Base-by-base conservation (phyloP, 2,888 invertebrate species). In the Zonitis immaculata region DNA sequence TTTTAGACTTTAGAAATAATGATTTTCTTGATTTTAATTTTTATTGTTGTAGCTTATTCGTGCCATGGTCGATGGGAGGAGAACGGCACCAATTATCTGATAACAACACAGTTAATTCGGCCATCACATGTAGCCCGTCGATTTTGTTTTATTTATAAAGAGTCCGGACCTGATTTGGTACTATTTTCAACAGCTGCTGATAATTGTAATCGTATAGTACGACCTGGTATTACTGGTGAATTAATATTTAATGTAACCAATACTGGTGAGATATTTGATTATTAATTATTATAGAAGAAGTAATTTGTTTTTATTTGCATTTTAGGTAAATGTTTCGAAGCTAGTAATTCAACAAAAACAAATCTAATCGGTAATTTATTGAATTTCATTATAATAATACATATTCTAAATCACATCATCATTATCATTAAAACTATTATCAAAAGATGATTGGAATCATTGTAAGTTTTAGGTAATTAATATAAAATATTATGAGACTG, bases 21-120 rank as follows among this genome's bases (percentile, higher is more conserved):
- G n/a, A n/a, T n/a, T n/a, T n/a, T n/a, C n/a, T n/a, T n/a, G n/a
- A n/a, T n/a, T n/a, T n/a, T n/a, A n/a, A 27, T 27, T 27, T 16
- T 1, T 32, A 12, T 16, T 14, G 44, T 48, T 75, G 75, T 14
- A 91, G 92, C 89, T 54, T 93, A 92, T 78, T 89, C 89, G 35
- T 93, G 93, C 74, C 92, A 92, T 75, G 93, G 92, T 47, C 85
- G 88, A 43, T 93, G 93, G 93, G 85, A 88, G 68, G 92, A 93
- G 74, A 88, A 88, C 72, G 89, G 88, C 60, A 89, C 89, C 49
- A 88, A 89, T 71, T 93, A 88, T 76, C 85, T 93, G 64, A 91
- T 93, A 73, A 87, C 88, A 51, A 88, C 89, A 47, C 88, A 88
- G 18, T 77, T 86, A 65, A 83, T 85, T 55, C 80, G 86, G 49